Evolutionary conservation across 2,797 vertebrate species (phyloP), one percentile per base, ranked within the genome.

Genomic region (Streptopelia turtur): DNA sequence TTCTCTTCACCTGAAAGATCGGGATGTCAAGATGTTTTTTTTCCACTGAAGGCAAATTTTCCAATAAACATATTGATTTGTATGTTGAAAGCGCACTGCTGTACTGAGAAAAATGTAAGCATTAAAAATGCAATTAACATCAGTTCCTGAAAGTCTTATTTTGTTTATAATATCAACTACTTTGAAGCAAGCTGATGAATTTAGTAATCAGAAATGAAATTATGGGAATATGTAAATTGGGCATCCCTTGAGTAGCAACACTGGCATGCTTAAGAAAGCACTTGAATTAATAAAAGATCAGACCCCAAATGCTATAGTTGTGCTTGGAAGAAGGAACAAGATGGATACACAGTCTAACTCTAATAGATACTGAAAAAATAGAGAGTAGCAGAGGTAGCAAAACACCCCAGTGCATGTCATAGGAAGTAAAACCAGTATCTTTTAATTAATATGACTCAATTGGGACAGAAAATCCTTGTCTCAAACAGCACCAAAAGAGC

Each of bases 251-350:
- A 95, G 94, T 94, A 92, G 33, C 60, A 91, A 59, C 56, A 53
- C 56, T 88, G 66, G 57, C 52, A n/a, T 86, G 70, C 74, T 76
- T 93, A 91, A 74, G 77, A 95, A 90, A 91, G 76, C 55, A 76
- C 90, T 90, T 91, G 83, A 96, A 96, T 96, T 94, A 94, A 93
- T 96, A 91, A 94, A 95, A 94, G 77, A 95, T 96, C 87, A 94
- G 80, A 87, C 66, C 45, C 14, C 77, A 90, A 80, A 18, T 74
- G 70, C 63, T 89, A 30, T 89, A 93, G 90, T 94, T 95, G 88
- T 49, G 33, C n/a, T 91, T 72, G 55, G 76, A 93, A 90, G 69
- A 88, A 76, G 63, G 39, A 95, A 55, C 6, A 81, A 84, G 76
- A 65, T 71, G 43, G 82, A 77, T 90, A 65, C 52, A 22, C 1